phyloP scores from a whole-genome alignment of 2,113 vertebrate genomes.

The Heliornis fulica region DNA sequence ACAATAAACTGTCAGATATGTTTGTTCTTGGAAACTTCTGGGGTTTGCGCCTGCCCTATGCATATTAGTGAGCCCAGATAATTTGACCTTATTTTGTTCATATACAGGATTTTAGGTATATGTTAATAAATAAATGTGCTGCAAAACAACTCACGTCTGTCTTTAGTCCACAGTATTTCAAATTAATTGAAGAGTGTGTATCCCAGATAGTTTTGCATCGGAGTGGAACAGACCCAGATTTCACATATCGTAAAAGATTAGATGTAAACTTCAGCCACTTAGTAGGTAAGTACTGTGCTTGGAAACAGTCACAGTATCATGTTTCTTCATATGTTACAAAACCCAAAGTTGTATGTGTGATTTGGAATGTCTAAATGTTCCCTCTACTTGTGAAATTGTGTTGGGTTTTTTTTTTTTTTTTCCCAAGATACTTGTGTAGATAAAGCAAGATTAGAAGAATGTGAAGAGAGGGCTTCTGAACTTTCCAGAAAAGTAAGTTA shows the following conservation, averaged over 20 bases:
- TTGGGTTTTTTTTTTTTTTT: slow-evolving; percentile 64
- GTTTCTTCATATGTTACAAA: not conserved
- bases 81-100: not conserved
- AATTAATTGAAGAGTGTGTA: slow-evolving; percentile 95
- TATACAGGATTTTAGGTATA: not conserved
- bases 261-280: slow-evolving; percentile 92
- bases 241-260: slow-evolving; percentile 92
- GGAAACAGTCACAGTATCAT: not conserved
- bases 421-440: slow-evolving; percentile 90
- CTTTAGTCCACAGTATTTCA: slow-evolving; percentile 93
- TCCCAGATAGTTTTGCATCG: slow-evolving; percentile 96
- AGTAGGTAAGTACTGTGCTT: slow-evolving; percentile 78
- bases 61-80: not conserved
- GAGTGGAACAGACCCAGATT: slow-evolving; percentile 93
- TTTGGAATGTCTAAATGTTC: not conserved
- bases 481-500: slow-evolving; percentile 85
- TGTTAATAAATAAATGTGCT: not conserved
- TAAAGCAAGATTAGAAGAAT: slow-evolving; percentile 87
- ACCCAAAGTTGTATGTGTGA: not conserved
- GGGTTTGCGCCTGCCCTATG: not conserved
- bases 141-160: not conserved
- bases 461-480: slow-evolving; percentile 85
- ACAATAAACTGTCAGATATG: not conserved
- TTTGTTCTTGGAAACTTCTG: not conserved
- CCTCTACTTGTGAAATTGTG: not conserved